Evolutionary conservation across 2,113 vertebrate species (phyloP).

Genomic region (Oncorhynchus mykiss): DNA sequence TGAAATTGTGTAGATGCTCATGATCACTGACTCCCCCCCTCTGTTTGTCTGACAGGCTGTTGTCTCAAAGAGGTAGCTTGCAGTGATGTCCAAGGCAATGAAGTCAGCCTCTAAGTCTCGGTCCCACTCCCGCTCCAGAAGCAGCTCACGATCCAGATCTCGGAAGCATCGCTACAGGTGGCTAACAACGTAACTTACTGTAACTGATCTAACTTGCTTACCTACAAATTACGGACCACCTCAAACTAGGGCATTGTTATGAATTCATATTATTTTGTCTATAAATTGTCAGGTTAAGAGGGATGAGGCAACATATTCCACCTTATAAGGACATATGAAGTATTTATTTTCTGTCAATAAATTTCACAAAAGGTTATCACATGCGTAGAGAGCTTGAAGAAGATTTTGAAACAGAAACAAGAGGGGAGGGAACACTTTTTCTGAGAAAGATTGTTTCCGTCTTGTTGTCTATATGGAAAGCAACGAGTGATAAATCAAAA

Average conservation of each 20-base stretch:
- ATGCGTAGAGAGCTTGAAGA: no score
- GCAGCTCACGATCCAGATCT: slow-evolving; percentile 82
- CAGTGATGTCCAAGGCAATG: slow-evolving; percentile 89
- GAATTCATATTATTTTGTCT: no score
- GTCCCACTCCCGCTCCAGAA: slow-evolving; percentile 80
- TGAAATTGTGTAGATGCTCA: no score
- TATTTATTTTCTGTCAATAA: no score
- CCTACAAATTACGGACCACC: no score
- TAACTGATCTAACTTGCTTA: no score
- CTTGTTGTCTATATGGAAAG: no score
- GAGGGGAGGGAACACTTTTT: neutral
- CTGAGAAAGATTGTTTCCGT: no score
- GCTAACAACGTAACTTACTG: neutral
- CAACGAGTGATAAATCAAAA: no score
- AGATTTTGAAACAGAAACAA: neutral
- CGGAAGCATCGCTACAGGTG: slow-evolving; percentile 92
- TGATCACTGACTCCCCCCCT: slow-evolving; percentile 43
- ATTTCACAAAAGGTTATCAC: no score
- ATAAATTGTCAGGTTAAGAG: neutral
- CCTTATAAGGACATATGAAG: no score
- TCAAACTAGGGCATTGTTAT: no score
- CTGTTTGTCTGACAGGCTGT: slow-evolving; percentile 50
- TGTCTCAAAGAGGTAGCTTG: slow-evolving; percentile 43
- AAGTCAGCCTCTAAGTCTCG: slow-evolving; percentile 92
- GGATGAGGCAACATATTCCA: neutral